Percentiles rank a stretch among this genome's conserved stretches.
phyloP scores from a whole-genome alignment of 92 coral and sea anemone species.

The Pocillopora meandrina region DNA sequence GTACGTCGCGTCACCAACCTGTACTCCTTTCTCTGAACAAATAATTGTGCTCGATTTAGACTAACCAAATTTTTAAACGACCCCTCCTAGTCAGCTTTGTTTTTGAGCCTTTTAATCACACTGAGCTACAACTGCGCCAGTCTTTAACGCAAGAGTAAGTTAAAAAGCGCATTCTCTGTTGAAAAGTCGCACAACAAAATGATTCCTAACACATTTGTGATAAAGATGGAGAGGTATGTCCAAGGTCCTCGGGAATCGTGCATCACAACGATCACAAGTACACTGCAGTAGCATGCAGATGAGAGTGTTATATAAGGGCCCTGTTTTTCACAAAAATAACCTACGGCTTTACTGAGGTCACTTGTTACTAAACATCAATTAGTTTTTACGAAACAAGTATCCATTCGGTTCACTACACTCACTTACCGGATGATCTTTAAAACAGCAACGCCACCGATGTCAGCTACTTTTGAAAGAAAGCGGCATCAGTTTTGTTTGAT shows the following conservation, averaged over 20 bases:
- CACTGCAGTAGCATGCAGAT: background rate
- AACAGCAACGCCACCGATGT: background rate
- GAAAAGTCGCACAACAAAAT: background rate
- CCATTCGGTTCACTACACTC: background rate
- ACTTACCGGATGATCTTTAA: slow-evolving; percentile 9
- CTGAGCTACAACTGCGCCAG: background rate
- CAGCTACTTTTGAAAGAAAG: background rate
- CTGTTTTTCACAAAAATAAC: background rate
- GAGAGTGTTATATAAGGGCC: background rate
- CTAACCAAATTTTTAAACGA: background rate
- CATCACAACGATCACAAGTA: background rate
- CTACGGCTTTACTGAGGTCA: background rate
- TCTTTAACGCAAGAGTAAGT: background rate
- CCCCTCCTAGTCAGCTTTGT: slow-evolving; percentile 17
- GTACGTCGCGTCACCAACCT: background rate
- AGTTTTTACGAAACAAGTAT: too few species aligned
- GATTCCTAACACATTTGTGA: background rate
- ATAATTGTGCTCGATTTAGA: background rate
- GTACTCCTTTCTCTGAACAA: background rate
- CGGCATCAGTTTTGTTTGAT: background rate
- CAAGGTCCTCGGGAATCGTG: background rate
- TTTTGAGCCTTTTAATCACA: slow-evolving; percentile 15
- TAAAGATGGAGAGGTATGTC: background rate
- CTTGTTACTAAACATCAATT: background rate
- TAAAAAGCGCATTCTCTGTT: background rate